Evolutionary conservation across 2,888 invertebrate species (phyloP).

Genomic region (Tenodera sinensis): DNA sequence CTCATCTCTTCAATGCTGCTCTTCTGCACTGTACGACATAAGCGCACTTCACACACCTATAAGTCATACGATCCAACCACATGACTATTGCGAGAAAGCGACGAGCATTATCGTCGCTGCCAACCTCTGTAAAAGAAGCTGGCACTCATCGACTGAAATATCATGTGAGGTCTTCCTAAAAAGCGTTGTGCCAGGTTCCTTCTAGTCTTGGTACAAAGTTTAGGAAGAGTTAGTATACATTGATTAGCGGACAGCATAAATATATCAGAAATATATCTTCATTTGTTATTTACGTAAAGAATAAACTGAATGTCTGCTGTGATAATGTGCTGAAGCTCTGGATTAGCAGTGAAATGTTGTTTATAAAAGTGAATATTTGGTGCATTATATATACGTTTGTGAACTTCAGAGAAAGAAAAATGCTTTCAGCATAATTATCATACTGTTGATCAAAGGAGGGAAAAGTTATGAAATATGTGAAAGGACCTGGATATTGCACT

Average conservation of each 20-base stretch:
- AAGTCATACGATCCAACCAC: slow-evolving; percentile 59
- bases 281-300: background rate
- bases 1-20: slow-evolving; percentile 71
- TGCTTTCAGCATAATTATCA: background rate
- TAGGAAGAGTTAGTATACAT: background rate
- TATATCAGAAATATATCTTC: background rate
- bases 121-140: slow-evolving; percentile 2
- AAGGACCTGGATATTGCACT: background rate
- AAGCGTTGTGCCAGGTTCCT: background rate
- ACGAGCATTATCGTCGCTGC: slow-evolving; percentile 15
- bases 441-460: no score
- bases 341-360: background rate
- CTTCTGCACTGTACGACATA: slow-evolving; percentile 69
- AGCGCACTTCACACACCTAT: slow-evolving; percentile 63
- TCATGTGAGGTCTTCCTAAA: background rate
- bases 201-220: background rate
- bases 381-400: background rate
- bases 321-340: background rate
- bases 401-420: background rate
- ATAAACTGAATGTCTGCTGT: background rate
- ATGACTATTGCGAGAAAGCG: slow-evolving; percentile 44
- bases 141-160: background rate
- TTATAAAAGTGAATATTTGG: background rate
- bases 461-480: no score
- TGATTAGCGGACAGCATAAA: background rate